Conservation (phyloP, 2,113 vertebrate genomes). For the Emydocephalus ijimae region DNA sequence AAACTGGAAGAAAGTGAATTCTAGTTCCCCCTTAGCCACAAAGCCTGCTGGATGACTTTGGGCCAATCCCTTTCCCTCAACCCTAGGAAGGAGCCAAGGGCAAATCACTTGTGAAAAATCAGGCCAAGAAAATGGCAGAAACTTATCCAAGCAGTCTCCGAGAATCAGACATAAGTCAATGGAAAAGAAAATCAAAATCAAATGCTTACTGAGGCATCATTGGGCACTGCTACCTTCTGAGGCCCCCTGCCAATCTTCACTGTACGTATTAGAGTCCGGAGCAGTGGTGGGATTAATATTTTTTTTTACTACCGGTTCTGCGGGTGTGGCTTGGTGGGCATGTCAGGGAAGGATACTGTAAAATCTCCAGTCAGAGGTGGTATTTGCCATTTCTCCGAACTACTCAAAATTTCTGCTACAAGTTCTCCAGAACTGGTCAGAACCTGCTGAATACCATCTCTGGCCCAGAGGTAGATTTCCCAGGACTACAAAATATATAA, state of each 20-base stretch:
- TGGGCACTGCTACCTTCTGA: not conserved
- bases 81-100: not conserved
- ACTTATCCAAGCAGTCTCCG: not conserved
- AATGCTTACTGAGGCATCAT: not conserved
- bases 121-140: not conserved
- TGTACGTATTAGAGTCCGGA: not conserved
- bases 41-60: no score
- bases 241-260: not conserved
- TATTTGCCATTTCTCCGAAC: no score
- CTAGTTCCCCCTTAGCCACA: no score
- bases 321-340: no score
- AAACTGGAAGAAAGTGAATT: not conserved
- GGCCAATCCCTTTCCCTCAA: not conserved
- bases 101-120: not conserved
- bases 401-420: no score
- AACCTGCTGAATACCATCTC: no score
- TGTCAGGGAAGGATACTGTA: no score
- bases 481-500: not conserved
- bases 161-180: not conserved
- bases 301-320: no score
- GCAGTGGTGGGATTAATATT: no score
- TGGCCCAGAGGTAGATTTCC: not conserved
- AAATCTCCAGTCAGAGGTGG: no score
- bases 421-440: no score
- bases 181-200: not conserved